A percentile compares a stretch with the other conserved stretches of the same genome.
These are phyloP conservation scores for Dendrolimus kikuchii DNA, from an alignment of 1,140 invertebrate species.

Conservation along the genomic window DNA sequence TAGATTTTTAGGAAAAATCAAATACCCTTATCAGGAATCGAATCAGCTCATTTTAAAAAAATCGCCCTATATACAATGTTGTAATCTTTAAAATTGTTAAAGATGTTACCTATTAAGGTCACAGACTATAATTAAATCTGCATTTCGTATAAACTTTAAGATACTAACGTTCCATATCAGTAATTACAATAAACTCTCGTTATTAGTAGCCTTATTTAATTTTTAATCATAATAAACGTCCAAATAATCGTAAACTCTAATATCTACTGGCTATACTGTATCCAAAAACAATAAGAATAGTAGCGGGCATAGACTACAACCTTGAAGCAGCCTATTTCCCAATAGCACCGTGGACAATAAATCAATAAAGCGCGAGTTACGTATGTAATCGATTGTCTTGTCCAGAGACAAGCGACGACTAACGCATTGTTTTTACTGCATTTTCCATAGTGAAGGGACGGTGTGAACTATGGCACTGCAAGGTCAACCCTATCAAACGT, in stretches of 20 bases:
- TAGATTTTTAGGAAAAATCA: too few species aligned
- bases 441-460: slow-evolving; percentile 61
- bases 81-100: too few species aligned
- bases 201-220: too few species aligned
- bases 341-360: slow-evolving; percentile 52
- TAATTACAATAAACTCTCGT: too few species aligned
- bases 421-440: slow-evolving; percentile 60
- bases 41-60: too few species aligned
- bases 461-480: slow-evolving; percentile 61
- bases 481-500: slow-evolving; percentile 59
- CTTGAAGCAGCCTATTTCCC: slow-evolving; percentile 47
- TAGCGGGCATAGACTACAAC: slow-evolving; percentile 17
- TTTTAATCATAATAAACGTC: not conserved
- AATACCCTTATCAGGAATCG: too few species aligned
- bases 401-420: slow-evolving; percentile 51
- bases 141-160: too few species aligned
- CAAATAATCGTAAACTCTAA: not conserved
- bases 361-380: slow-evolving; percentile 60
- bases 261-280: too few species aligned
- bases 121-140: too few species aligned
- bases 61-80: too few species aligned
- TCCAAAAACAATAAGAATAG: slow-evolving; percentile 11
- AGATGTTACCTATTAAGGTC: too few species aligned
- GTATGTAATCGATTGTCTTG: slow-evolving; percentile 61
- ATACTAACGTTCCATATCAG: too few species aligned